Evolutionary conservation across 64 coral and sea anemone genomes (phyloP).

Genomic region (Stichodactyla mertensii): DNA sequence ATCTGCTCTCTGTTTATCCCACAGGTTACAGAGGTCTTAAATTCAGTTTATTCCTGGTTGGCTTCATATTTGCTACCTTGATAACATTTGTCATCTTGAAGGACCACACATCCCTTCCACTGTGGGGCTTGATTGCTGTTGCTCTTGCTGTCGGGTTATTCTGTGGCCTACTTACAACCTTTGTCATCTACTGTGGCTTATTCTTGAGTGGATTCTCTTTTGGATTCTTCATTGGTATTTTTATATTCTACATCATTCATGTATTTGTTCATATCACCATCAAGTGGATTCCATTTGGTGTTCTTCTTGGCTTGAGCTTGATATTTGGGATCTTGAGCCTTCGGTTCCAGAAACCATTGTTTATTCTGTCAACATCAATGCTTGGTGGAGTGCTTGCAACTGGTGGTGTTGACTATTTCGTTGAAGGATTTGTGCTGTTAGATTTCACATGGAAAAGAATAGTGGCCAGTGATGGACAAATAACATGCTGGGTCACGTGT

Average conservation of each 20-base stretch:
- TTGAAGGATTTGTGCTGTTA: slow-evolving; percentile 79
- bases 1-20: not conserved
- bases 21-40: slow-evolving; percentile 89
- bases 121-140: slow-evolving; percentile 70
- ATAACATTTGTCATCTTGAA: slow-evolving; percentile 82
- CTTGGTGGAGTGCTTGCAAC: slow-evolving; percentile 70
- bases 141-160: slow-evolving; percentile 72
- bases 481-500: slow-evolving; percentile 65
- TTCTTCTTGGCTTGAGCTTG: slow-evolving; percentile 71
- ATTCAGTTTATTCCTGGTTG: slow-evolving; percentile 69
- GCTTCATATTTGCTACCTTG: slow-evolving; percentile 69
- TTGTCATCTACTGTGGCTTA: slow-evolving; percentile 83
- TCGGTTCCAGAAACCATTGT: slow-evolving; percentile 79
- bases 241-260: slow-evolving; percentile 42
- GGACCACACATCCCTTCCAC: slow-evolving; percentile 56
- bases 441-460: slow-evolving; percentile 72
- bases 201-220: slow-evolving; percentile 87
- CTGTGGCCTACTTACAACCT: slow-evolving; percentile 73
- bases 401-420: slow-evolving; percentile 71
- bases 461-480: slow-evolving; percentile 37
- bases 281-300: slow-evolving; percentile 94
- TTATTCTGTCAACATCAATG: slow-evolving; percentile 60
- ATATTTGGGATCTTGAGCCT: slow-evolving; percentile 56
- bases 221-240: slow-evolving; percentile 88
- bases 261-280: slow-evolving; percentile 55